Percentiles rank a stretch among this genome's conserved stretches.
Evolutionary conservation across 2,113 vertebrate species (phyloP).

Genomic region (Pseudorectes ferrugineus): DNA sequence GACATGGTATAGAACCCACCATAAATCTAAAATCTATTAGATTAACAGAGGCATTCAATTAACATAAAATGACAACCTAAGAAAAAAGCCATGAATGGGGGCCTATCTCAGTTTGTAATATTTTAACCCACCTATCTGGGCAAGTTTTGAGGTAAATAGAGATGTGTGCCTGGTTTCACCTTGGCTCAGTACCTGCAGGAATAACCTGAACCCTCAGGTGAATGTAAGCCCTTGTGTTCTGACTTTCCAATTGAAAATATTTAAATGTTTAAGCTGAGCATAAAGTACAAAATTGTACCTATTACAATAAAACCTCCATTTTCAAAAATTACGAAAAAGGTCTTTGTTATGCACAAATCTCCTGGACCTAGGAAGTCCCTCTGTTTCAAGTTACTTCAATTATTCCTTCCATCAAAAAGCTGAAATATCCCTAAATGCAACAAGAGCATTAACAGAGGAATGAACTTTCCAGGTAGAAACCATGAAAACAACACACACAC

Average conservation of each 20-base stretch:
- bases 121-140: constrained; percentile 32
- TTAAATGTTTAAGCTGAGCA: background rate
- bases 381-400: background rate
- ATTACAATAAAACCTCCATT: background rate
- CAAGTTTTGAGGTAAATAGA: background rate
- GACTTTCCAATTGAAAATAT: background rate
- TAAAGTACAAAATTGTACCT: background rate
- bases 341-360: background rate
- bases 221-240: background rate
- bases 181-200: background rate
- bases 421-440: background rate
- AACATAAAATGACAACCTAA: constrained; percentile 74
- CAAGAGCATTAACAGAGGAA: background rate
- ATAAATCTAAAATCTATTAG: constrained; percentile 82
- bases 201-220: background rate
- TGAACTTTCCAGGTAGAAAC: background rate
- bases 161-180: background rate
- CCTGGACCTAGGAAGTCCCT: background rate
- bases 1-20: constrained; percentile 65
- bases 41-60: constrained; percentile 78
- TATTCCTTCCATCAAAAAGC: background rate
- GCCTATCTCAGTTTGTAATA: constrained; percentile 26
- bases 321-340: background rate
- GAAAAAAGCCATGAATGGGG: constrained; percentile 57
- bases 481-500: background rate